Evolutionary conservation across 2,113 vertebrate genomes (phyloP).

Genomic region (Nicator chloris): DNA sequence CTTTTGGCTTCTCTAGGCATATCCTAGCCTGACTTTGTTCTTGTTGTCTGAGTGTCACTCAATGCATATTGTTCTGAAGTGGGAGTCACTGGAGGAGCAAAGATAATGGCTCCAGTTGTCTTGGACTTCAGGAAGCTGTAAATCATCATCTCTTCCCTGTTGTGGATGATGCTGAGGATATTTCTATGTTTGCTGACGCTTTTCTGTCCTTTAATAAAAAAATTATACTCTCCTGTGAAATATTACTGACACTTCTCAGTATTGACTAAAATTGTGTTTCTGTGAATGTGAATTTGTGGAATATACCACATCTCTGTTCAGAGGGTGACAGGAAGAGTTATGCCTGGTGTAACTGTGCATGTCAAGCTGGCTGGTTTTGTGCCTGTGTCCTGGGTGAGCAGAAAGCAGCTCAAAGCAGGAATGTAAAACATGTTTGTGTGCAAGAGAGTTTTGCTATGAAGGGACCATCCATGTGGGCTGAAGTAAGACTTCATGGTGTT

Average conservation of each 20-base stretch:
- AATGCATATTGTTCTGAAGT: not conserved
- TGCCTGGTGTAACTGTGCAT: not conserved
- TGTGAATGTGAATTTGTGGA: conserved; percentile 3
- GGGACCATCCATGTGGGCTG: not conserved
- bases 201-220: not conserved
- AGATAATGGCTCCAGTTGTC: not conserved
- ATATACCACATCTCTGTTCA: not conserved
- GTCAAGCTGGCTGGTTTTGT: not conserved
- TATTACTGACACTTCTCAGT: not conserved
- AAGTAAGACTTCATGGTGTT: not conserved
- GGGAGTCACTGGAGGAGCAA: accelerated
- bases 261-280: not conserved
- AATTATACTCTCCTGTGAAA: not conserved
- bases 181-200: not conserved
- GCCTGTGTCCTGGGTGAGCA: not conserved
- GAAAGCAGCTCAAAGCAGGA: not conserved
- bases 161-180: not conserved
- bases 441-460: not conserved
- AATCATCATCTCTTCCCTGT: not conserved
- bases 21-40: not conserved
- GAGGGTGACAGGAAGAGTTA: not conserved
- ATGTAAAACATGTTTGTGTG: accelerated
- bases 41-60: not conserved
- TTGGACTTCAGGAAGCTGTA: not conserved
- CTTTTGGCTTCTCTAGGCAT: not conserved